Evolutionary conservation across 1,140 invertebrate genomes (phyloP), one percentile per base, ranked within the genome.

Genomic region (Phymastichus coffea): DNA sequence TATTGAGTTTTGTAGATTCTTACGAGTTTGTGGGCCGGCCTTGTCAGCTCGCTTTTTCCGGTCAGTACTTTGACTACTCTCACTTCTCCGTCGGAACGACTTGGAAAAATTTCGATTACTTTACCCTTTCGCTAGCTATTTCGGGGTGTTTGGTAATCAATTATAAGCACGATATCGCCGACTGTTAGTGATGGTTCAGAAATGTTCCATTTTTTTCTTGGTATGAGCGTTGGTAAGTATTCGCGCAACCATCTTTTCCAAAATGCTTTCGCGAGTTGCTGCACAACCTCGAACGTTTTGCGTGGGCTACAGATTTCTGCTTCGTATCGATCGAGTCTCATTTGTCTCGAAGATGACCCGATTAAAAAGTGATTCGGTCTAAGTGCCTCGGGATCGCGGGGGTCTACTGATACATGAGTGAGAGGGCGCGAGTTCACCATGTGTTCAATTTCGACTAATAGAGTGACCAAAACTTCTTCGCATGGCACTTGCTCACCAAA

Each of bases 321-420:
- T 33, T 6, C 6, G 28, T 33, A 33, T 7, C 28, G 28, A 6
- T 6, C 6, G 6, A 33, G 12, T 7, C 12, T 7, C 12, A 33
- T 7, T 33, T 33, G 28, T 7, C 28, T 12, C 12, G 38, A 52
- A 25, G 48, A 20, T 8, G 46, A 56, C 1, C 54, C 56, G 10
- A 64, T 20, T 33, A 57, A 33, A 41, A 74, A 71, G 25, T 76
- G 69, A 14, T 69, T 70, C 1, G 72, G 71, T 0, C 71, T 74
- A 1, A 76, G 26, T 0, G 70, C 64, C 22, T 66, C 70, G 0
- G 53, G 52, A 22, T 70, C 63, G 2, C 70, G 60, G 0, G 48
- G 26, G 19, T 41, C 48, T 1, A 67, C 47, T 10, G 70, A 66
- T 2, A 73, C 66, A 12, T 70, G 67, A 0, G 68, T 73, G 8